Evolutionary conservation across 2,113 vertebrate species (phyloP), one percentile per base, ranked within the genome.

Genomic region (Halichoeres trimaculatus): DNA sequence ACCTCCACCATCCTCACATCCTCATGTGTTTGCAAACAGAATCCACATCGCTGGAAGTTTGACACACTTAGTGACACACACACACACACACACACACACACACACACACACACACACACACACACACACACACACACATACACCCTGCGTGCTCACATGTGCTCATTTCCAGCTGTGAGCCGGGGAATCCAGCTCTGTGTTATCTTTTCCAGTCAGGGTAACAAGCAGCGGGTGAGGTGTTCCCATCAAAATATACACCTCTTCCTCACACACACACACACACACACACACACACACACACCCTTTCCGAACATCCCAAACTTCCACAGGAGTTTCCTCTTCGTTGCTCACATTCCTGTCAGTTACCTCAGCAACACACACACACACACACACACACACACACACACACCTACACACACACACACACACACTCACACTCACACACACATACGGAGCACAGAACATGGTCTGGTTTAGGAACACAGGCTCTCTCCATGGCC

Each of bases 321-420:
- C 87, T 92, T 94, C 90, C 89, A 85, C 90, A 91, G 84, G 85
- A 79, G 89, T 87, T 93, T 93, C 91, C 93, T 92, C 63, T 86
- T 91, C 40, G 80, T 85, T 86, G 84, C 86, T 88, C 83, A 89
- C 85, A 91, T 89, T 88, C 87, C 84, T 81, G 51, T 70, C 83
- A 86, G 80, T 88, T 88, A 74, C 80, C 75, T 78, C 77, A 84
- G 69, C 11, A 62, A 76, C 55, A 68, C 51, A 36, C 45, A 50
- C 63, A 57, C 57, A 58, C 53, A 36, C 57, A 14, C 36, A 38
- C 36, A 38, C 36, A 38, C 36, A 38, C 36, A 48, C 57, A 64
- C 45, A 67, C 30, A 61, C n/a, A n/a, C n/a, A n/a, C n/a, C n/a
- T n/a, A 30, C 30, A 30, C 38, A n/a, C 43, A 40, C 35, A 40